phyloP scores from a whole-genome alignment of 2,888 invertebrate genomes.

The Rhopalosiphum nymphaeae region DNA sequence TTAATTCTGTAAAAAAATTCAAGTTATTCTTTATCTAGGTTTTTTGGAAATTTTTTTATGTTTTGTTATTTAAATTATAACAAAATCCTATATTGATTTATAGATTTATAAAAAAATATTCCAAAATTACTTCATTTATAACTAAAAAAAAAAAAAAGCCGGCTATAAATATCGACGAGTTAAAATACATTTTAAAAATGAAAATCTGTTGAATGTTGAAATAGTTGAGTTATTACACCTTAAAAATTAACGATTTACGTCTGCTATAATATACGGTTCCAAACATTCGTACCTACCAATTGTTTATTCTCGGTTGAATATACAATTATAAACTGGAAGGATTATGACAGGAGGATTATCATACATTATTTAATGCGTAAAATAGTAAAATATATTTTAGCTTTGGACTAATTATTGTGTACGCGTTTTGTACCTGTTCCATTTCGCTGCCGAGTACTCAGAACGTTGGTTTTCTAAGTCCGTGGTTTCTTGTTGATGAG shows the following conservation, averaged over 20 bases:
- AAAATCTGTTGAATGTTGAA: neutral
- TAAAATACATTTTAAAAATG: neutral
- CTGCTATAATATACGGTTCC: neutral
- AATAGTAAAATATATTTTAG: neutral
- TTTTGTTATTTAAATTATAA: neutral
- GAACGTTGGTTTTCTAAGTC: neutral
- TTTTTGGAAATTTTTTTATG: neutral
- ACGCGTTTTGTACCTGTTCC: constrained; percentile 6
- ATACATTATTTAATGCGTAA: neutral
- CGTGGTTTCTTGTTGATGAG: neutral
- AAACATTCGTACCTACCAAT: neutral
- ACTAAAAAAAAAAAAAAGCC: neutral
- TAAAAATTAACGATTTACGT: neutral
- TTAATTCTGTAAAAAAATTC: neutral
- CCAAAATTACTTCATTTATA: neutral
- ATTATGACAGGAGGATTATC: neutral
- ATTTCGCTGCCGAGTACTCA: neutral
- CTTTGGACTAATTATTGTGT: neutral
- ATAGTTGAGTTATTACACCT: neutral
- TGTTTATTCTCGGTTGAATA: neutral
- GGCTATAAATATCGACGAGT: neutral
- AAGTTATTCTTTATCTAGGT: neutral
- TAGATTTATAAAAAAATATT: neutral
- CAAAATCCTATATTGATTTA: neutral
- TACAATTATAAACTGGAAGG: neutral